Conservation (phyloP, 1,140 invertebrate genomes). For the Metaphire vulgaris region DNA sequence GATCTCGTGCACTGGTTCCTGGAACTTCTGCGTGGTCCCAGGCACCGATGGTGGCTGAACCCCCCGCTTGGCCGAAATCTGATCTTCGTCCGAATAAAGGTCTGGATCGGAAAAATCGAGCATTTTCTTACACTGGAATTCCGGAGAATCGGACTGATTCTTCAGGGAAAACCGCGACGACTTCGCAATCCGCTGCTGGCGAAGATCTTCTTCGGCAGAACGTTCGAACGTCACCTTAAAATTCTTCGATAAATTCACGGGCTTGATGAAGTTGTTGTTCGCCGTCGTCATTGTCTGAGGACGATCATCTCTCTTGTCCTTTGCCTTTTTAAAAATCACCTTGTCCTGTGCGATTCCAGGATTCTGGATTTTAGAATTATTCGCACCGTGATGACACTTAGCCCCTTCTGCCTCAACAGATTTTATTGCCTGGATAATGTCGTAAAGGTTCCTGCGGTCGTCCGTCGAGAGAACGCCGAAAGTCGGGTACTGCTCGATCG, state of each 20-base stretch:
- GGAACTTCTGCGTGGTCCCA: no score
- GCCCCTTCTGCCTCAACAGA: slow-evolving; percentile 35
- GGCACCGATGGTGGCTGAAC: no score
- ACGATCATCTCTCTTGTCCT: no score
- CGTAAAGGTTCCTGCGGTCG: slow-evolving; percentile 40
- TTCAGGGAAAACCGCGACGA: background rate
- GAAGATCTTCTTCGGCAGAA: background rate
- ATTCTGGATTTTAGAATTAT: no score
- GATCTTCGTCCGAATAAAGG: background rate
- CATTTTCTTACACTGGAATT: slow-evolving; percentile 24
- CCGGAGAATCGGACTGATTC: slow-evolving; percentile 17
- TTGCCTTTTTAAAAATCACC: no score
- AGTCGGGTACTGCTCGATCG: slow-evolving; percentile 39
- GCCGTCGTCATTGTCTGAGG: no score
- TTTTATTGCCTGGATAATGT: slow-evolving; percentile 47
- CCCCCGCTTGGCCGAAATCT: no score
- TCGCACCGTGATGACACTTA: slow-evolving; percentile 7
- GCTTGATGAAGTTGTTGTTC: no score
- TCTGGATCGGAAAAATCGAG: slow-evolving; percentile 17
- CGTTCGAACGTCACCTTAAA: background rate
- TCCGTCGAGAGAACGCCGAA: slow-evolving; percentile 42
- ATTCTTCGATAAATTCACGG: background rate
- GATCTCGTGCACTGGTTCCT: no score
- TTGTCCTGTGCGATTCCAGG: no score
- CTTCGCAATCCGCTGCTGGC: background rate